A percentile compares a stretch with the other conserved stretches of the same genome.
These are phyloP conservation scores for Xyrauchen texanus DNA, from an alignment of 2,113 vertebrate species.

Conservation along the genomic window DNA sequence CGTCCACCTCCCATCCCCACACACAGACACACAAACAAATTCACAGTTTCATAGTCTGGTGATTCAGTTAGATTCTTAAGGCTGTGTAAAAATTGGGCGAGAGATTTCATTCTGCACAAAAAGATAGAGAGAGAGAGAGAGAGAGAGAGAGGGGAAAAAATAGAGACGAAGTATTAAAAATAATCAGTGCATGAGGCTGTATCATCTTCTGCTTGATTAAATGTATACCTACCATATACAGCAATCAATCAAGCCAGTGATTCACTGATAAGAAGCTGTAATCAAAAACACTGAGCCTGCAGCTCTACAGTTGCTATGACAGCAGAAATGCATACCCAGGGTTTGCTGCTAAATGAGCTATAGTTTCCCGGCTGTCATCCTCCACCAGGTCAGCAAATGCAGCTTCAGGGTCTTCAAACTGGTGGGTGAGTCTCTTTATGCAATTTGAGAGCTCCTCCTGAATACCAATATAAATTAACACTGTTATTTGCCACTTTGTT, in stretches of 20 bases:
- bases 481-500: neutral
- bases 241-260: neutral
- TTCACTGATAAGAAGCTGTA: neutral
- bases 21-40: conserved; percentile 17
- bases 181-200: neutral
- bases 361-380: conserved; percentile 81
- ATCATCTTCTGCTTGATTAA: neutral
- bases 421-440: conserved; percentile 83
- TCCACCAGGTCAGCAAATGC: conserved; percentile 91
- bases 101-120: conserved; percentile 81
- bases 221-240: too few species aligned
- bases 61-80: conserved; percentile 81
- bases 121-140: too few species aligned
- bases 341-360: conserved; percentile 81
- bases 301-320: neutral
- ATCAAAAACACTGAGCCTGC: neutral
- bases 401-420: conserved; percentile 92
- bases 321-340: conserved; percentile 71
- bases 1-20: too few species aligned
- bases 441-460: conserved; percentile 81
- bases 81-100: conserved; percentile 82
- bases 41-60: conserved; percentile 94
- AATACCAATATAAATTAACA: neutral
- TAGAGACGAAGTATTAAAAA: neutral
- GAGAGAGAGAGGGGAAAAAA: too few species aligned